These are phyloP conservation scores for Plectropomus leopardus DNA, from an alignment of 2,113 vertebrate genomes.

Conservation along the genomic window DNA sequence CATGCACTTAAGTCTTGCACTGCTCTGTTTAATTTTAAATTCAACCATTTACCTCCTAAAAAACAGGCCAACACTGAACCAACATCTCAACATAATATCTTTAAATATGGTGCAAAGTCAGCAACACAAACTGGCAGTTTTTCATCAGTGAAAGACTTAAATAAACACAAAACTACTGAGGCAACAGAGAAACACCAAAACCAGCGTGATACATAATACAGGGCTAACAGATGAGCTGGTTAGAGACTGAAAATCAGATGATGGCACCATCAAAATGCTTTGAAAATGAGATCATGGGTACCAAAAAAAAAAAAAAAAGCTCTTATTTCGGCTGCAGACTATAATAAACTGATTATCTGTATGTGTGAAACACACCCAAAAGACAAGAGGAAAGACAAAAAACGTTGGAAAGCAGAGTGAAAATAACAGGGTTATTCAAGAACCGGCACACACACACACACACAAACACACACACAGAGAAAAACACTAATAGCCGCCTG, in stretches of 20 bases:
- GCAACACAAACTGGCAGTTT: background rate
- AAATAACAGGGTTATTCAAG: background rate
- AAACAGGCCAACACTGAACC: background rate
- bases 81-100: background rate
- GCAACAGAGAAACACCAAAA: constrained; percentile 22
- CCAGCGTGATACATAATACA: background rate
- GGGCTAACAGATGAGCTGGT: background rate
- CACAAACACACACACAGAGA: constrained; percentile 3
- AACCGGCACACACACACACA: background rate
- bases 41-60: too few relatives aligned
- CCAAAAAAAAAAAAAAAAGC: constrained; percentile 22
- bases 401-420: background rate
- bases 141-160: background rate
- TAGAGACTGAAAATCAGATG: constrained; percentile 27
- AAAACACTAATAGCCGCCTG: constrained; percentile 50
- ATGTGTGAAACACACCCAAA: constrained; percentile 23
- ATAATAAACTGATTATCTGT: constrained; percentile 18
- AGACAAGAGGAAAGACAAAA: constrained; percentile 5
- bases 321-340: constrained; percentile 34
- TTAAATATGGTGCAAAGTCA: background rate
- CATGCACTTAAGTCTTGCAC: too few relatives aligned
- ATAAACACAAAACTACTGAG: background rate
- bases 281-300: constrained; percentile 43
- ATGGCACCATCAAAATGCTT: constrained; percentile 1
- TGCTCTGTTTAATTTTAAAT: too few relatives aligned